These are phyloP conservation scores for Miniopterus natalensis DNA, from an alignment of 2,113 vertebrate genomes.

Conservation along the genomic window DNA sequence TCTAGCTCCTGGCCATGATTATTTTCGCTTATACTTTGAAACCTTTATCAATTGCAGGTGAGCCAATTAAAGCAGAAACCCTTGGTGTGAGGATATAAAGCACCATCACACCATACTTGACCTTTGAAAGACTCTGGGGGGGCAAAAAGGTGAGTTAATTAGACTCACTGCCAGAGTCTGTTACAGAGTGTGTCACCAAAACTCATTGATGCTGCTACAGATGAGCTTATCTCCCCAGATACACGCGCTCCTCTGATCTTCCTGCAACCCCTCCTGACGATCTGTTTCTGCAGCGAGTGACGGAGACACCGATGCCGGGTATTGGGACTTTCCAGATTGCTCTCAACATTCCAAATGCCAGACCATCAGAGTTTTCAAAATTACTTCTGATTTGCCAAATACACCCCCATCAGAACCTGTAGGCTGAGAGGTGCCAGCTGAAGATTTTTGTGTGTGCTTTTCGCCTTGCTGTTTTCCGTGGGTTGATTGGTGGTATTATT, in stretches of 20 bases:
- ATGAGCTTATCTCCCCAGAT: not conserved
- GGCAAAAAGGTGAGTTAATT: not conserved
- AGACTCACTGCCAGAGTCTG: not conserved
- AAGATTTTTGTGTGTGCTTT: not conserved
- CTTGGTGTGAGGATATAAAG: not conserved
- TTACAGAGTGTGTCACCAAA: not conserved
- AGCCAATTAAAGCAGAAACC: not conserved
- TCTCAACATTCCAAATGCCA: constrained; percentile 67
- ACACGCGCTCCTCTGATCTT: not conserved
- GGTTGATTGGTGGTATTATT: not conserved
- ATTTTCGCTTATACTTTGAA: not conserved
- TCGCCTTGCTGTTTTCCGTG: not conserved
- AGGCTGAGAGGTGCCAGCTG: not conserved
- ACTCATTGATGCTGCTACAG: not conserved
- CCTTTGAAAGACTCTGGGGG: not conserved
- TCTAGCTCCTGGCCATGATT: not conserved
- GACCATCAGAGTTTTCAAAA: constrained; percentile 39
- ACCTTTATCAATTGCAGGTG: not conserved
- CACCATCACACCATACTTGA: not conserved
- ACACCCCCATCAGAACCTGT: not conserved
- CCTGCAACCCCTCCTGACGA: constrained; percentile 31
- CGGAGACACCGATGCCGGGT: constrained; percentile 39
- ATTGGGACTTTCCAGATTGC: constrained; percentile 67
- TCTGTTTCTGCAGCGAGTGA: constrained; percentile 55
- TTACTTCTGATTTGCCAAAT: constrained; percentile 55